Percentiles rank a stretch among this genome's conserved stretches.
phyloP scores from a whole-genome alignment of 2,113 vertebrate species.

The Arvicanthis niloticus region DNA sequence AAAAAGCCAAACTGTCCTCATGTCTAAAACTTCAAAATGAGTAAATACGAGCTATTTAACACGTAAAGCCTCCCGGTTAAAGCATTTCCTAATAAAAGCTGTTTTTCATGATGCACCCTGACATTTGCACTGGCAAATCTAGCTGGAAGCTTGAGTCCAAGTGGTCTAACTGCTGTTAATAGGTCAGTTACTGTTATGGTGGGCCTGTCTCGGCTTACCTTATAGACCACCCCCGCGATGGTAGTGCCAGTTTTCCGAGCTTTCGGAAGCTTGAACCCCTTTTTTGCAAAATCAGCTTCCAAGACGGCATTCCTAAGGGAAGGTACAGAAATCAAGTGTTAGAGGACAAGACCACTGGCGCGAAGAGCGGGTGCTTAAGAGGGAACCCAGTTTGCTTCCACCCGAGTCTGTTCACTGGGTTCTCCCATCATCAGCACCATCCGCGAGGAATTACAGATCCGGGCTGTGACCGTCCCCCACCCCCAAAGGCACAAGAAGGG shows the following conservation, averaged over 20 bases:
- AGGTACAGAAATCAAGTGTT: background rate
- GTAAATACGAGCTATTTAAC: background rate
- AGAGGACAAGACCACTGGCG: background rate
- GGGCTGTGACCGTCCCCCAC: background rate
- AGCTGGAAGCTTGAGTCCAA: background rate
- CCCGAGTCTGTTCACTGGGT: background rate
- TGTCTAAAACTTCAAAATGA: background rate
- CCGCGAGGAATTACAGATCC: background rate
- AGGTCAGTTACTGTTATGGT: background rate
- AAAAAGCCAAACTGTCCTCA: background rate
- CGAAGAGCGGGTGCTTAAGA: background rate
- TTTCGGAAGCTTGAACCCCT: constrained; percentile 89
- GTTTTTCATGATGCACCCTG: background rate
- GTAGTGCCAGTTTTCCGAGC: constrained; percentile 97
- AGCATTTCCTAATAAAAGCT: background rate
- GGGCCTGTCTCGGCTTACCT: constrained; percentile 86
- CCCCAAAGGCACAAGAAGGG: background rate
- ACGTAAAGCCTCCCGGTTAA: background rate
- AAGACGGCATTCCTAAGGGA: constrained; percentile 91
- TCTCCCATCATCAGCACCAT: background rate
- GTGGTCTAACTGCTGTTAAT: background rate
- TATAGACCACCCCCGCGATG: constrained; percentile 95
- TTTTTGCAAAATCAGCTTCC: constrained; percentile 88
- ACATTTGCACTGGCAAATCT: background rate
- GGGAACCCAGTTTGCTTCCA: background rate